phyloP scores from a whole-genome alignment of 2,888 invertebrate genomes.

The Pseudococcus viburni region DNA sequence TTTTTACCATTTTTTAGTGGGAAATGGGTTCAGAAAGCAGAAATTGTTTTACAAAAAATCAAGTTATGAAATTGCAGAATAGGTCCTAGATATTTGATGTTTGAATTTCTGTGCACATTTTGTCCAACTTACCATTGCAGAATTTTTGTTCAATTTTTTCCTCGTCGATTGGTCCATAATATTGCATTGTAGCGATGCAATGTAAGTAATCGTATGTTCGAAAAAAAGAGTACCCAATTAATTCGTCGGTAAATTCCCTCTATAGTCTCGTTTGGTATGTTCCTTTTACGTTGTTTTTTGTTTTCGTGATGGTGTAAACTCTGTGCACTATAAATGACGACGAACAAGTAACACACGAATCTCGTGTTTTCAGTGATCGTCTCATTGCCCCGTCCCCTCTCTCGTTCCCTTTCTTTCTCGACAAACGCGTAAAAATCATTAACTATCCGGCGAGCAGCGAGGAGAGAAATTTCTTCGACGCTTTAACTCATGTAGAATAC shows the following conservation, averaged over 20 bases:
- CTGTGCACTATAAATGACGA: not conserved
- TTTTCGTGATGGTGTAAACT: constrained; percentile 15
- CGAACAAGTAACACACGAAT: not conserved
- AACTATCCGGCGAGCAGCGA: not conserved
- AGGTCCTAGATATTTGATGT: no score
- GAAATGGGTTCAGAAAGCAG: no score
- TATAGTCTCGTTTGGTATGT: not conserved
- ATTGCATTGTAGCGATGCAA: not conserved
- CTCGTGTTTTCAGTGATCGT: constrained; percentile 20
- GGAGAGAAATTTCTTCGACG: not conserved
- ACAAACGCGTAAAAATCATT: not conserved
- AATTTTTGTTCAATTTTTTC: no score
- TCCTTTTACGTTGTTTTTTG: not conserved
- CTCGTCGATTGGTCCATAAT: no score
- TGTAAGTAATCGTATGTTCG: not conserved
- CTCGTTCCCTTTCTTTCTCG: not conserved
- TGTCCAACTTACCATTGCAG: no score
- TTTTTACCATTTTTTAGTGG: no score
- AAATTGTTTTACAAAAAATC: no score
- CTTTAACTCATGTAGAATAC: not conserved
- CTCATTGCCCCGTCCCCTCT: not conserved
- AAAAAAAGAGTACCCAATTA: not conserved
- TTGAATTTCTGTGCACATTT: no score
- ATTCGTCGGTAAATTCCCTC: not conserved
- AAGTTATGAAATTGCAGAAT: no score